Evolutionary conservation across 2,797 vertebrate genomes (phyloP).

Genomic region (Mormyrus proboscirostris): DNA sequence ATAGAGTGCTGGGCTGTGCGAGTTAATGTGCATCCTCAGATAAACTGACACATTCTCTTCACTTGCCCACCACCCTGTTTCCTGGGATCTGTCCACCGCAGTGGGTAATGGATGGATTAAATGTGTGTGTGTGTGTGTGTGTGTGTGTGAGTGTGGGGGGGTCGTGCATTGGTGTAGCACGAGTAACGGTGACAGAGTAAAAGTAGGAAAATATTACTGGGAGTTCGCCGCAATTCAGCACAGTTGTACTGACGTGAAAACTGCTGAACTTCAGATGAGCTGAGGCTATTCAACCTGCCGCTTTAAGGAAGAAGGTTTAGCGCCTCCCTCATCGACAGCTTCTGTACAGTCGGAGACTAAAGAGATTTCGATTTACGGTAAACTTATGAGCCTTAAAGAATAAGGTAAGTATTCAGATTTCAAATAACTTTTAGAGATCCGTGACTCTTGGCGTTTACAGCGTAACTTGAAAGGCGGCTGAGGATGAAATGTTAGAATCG

Average conservation of each 20-base stretch:
- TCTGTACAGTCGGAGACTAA: neutral
- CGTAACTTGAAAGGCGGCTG: neutral
- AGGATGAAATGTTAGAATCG: neutral
- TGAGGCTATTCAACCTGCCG: neutral
- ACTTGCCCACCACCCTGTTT: neutral
- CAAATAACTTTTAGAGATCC: neutral
- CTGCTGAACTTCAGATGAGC: too few relatives aligned
- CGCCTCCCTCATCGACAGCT: neutral
- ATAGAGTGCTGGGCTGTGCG: neutral
- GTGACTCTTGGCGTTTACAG: neutral
- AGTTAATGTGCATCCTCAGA: neutral
- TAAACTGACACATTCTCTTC: neutral
- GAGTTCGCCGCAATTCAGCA: neutral
- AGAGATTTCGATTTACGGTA: constrained; percentile 1
- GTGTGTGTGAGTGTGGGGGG: too few relatives aligned
- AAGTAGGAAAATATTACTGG: neutral
- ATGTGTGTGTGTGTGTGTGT: neutral
- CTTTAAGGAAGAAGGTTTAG: constrained; percentile 1
- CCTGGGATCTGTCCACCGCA: neutral
- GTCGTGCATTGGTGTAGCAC: neutral
- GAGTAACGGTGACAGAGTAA: neutral
- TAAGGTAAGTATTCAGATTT: neutral
- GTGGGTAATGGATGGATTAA: neutral
- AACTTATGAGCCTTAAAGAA: neutral
- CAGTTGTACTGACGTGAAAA: neutral